These are phyloP conservation scores for Gallinago undulata DNA, from an alignment of 2,113 vertebrate species.

Conservation along the genomic window DNA sequence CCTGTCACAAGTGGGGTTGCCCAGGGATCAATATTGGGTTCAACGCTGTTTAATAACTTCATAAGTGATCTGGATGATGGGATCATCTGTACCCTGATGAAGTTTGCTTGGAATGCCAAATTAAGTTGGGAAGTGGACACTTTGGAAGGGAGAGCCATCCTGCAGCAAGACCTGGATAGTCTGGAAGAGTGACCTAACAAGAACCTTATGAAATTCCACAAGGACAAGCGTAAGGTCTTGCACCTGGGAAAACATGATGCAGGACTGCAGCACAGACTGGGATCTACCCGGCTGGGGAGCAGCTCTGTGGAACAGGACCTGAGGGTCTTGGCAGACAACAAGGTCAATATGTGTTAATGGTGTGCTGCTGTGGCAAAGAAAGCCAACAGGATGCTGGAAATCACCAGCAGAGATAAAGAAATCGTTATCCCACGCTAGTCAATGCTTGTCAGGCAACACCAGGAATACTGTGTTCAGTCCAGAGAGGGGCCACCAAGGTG, in stretches of 20 bases:
- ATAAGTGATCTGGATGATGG: background rate
- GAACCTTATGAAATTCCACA: background rate
- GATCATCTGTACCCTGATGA: background rate
- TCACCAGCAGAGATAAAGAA: background rate
- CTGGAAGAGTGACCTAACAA: background rate
- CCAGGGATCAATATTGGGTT: background rate
- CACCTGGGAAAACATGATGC: background rate
- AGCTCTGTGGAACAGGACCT: background rate
- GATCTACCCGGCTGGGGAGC: background rate
- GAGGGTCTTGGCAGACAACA: background rate
- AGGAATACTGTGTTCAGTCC: background rate
- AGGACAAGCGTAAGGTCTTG: background rate
- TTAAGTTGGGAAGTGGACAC: background rate
- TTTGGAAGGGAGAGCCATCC: background rate
- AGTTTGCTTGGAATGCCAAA: background rate
- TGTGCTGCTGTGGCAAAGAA: background rate
- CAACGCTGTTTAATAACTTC: background rate
- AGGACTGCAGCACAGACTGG: background rate
- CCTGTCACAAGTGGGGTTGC: background rate
- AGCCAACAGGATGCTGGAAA: background rate
- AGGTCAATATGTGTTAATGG: background rate
- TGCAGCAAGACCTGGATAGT: background rate
- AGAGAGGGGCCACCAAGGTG: background rate
- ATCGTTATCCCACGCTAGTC: background rate
- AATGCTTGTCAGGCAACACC: background rate